Evolutionary conservation across 1,140 invertebrate genomes (phyloP).

Genomic region (Bombus haemorrhoidalis): DNA sequence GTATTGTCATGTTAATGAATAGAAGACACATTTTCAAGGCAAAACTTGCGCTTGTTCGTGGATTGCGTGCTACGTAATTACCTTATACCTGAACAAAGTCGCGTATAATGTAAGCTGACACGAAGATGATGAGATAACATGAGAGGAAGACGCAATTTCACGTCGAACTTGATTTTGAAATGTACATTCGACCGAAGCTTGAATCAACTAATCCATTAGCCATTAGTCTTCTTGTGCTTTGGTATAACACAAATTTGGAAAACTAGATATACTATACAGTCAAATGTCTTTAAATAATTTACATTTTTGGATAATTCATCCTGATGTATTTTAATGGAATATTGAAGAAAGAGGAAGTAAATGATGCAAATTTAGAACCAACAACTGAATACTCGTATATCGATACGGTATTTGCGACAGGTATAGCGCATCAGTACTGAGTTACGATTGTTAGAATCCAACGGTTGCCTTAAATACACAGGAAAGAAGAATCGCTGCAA

Average conservation of each 20-base stretch:
- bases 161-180: not conserved
- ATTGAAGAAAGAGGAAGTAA: no score
- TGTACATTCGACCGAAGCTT: no score
- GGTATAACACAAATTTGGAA: no score
- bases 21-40: constrained; percentile 35
- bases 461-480: no score
- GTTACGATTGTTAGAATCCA: not conserved
- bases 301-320: not conserved
- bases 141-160: not conserved
- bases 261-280: no score
- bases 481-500: no score
- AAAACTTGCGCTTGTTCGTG: constrained; percentile 22
- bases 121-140: not conserved
- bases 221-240: no score
- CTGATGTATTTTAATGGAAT: no score
- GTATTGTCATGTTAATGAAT: constrained; percentile 64
- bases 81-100: not conserved
- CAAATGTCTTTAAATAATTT: not conserved
- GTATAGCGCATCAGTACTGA: not conserved
- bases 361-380: not conserved
- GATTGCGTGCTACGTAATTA: constrained; percentile 27
- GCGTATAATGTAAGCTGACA: not conserved
- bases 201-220: not conserved
- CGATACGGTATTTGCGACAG: not conserved
- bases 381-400: not conserved